A percentile compares a stretch with the other conserved stretches of the same genome.
These are phyloP conservation scores for Lepidochitona cinerea DNA, from an alignment of 2,888 invertebrate species.

Conservation along the genomic window DNA sequence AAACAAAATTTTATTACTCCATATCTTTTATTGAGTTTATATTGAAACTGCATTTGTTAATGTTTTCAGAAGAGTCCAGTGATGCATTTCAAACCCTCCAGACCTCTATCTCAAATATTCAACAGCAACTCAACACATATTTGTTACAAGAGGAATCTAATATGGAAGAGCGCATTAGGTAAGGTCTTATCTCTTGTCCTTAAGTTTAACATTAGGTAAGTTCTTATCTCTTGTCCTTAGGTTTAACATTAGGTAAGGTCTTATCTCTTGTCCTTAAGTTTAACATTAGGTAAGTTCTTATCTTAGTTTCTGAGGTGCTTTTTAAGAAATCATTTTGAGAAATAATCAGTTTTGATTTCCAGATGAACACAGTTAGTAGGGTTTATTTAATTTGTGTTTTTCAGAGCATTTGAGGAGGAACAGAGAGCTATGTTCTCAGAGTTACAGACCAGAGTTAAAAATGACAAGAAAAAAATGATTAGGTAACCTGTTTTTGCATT, in stretches of 20 bases:
- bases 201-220: constrained; percentile 76
- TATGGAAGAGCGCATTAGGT: constrained; percentile 83
- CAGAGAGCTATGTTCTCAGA: constrained; percentile 81
- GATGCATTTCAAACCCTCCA: constrained; percentile 63
- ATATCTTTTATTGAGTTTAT: background rate
- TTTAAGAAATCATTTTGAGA: no score
- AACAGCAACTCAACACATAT: constrained; percentile 79
- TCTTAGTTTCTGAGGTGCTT: background rate
- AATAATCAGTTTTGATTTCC: no score
- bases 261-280: background rate
- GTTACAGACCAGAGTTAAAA: constrained; percentile 75
- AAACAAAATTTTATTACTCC: no score
- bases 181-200: constrained; percentile 38
- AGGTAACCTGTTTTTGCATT: no score
- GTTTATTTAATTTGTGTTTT: background rate
- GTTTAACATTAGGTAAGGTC: constrained; percentile 76
- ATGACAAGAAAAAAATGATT: constrained; percentile 73
- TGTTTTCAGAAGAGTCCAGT: background rate
- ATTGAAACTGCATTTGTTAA: background rate
- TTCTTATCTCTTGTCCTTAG: background rate
- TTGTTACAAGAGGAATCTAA: constrained; percentile 80
- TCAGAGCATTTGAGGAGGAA: constrained; percentile 56
- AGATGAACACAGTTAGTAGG: background rate
- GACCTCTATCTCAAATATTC: constrained; percentile 76
- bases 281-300: constrained; percentile 76